Percentiles rank a stretch among this genome's conserved stretches.
Evolutionary conservation across 2,888 invertebrate genomes (phyloP).

Genomic region (Callyntrura guangdongensis): DNA sequence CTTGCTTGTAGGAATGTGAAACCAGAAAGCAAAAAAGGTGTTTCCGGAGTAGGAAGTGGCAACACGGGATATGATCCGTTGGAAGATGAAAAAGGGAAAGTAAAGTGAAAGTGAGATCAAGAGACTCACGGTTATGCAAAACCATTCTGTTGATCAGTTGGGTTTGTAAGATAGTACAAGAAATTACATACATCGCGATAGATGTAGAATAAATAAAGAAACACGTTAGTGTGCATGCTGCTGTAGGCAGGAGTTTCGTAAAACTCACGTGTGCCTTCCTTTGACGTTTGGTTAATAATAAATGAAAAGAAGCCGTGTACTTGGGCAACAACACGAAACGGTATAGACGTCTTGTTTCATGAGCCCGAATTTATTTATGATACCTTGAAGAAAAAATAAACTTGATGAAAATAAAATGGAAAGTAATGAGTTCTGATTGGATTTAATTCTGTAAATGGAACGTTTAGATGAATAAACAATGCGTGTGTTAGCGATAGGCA

Average conservation of each 20-base stretch:
- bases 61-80: neutral
- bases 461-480: slow-evolving; percentile 3
- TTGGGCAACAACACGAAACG: neutral
- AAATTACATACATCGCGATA: neutral
- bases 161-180: neutral
- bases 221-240: neutral
- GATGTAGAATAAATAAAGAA: neutral
- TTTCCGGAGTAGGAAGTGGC: neutral
- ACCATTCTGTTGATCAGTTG: neutral
- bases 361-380: neutral
- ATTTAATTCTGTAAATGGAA: slow-evolving; percentile 69
- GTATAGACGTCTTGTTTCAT: too few relatives aligned
- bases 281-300: neutral
- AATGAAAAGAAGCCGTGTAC: neutral
- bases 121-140: slow-evolving; percentile 2
- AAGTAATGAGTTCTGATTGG: slow-evolving; percentile 56
- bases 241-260: neutral
- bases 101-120: slow-evolving; percentile 16
- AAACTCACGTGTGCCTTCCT: neutral
- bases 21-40: neutral
- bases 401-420: slow-evolving; percentile 60
- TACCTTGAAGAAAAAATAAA: slow-evolving; percentile 6
- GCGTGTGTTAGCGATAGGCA: neutral
- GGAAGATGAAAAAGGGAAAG: neutral
- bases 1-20: neutral